A percentile compares a stretch with the other conserved stretches of the same genome.
Evolutionary conservation across 2,113 vertebrate species (phyloP).

Genomic region (Rostratula benghalensis): DNA sequence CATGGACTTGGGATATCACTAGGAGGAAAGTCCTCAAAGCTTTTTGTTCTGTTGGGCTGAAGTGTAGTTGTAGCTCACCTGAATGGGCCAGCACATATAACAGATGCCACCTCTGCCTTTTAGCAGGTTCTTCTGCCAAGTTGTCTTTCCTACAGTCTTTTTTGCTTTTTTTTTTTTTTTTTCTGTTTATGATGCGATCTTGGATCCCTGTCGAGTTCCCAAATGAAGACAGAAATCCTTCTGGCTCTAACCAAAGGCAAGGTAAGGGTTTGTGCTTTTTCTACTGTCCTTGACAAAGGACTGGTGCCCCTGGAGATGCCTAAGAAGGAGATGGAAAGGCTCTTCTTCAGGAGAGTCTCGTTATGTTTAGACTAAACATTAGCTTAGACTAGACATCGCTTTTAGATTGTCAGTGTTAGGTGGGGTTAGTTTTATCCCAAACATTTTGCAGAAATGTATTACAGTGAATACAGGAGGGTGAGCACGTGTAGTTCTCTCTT

Average conservation of each 20-base stretch:
- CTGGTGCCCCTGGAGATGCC: not conserved
- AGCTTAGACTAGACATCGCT: not conserved
- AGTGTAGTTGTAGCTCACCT: not conserved
- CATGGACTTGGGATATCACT: no score
- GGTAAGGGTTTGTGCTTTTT: not conserved
- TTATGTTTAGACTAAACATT: not conserved
- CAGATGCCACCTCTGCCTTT: not conserved
- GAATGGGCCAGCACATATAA: not conserved
- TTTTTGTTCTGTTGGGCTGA: not conserved
- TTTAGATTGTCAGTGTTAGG: not conserved
- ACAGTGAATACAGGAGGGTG: no score
- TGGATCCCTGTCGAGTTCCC: not conserved
- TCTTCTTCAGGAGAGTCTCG: not conserved
- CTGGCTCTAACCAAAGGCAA: not conserved
- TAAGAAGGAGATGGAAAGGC: not conserved
- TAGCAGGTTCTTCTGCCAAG: not conserved
- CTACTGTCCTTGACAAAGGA: not conserved
- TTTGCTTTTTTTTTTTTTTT: no score
- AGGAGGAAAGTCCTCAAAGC: not conserved
- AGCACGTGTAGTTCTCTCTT: not conserved
- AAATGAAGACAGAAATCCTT: not conserved
- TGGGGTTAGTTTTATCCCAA: not conserved
- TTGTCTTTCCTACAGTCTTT: fast-evolving
- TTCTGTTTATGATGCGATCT: not conserved
- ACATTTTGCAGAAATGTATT: not conserved